Evolutionary conservation across 2,113 vertebrate genomes (phyloP).

Genomic region (Aplodontia rufa): DNA sequence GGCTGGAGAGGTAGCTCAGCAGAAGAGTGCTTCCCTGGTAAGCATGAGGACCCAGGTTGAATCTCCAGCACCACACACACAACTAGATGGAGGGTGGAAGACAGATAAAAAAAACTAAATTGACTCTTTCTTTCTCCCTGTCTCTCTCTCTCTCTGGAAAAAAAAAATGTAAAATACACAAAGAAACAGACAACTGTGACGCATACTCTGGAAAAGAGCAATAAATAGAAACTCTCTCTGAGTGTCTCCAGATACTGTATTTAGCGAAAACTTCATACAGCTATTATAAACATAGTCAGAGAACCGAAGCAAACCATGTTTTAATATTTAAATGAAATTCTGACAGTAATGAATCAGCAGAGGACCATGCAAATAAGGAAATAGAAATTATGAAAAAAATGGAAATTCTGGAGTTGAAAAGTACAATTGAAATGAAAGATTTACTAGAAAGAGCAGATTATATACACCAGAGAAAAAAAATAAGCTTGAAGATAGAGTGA

Average conservation of each 20-base stretch:
- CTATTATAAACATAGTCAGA: neutral
- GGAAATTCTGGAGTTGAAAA: neutral
- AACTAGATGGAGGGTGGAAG: too few species aligned
- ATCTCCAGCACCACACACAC: too few species aligned
- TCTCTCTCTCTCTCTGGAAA: too few species aligned
- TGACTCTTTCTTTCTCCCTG: too few species aligned
- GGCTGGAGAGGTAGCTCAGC: too few species aligned
- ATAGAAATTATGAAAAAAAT: neutral
- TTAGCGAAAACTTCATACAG: neutral
- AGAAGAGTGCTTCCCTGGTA: too few species aligned
- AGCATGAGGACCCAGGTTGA: too few species aligned
- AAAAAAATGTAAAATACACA: too few species aligned
- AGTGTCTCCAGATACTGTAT: neutral
- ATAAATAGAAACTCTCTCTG: neutral
- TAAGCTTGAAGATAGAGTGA: neutral
- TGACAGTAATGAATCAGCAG: neutral
- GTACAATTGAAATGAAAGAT: neutral
- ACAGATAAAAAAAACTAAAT: too few species aligned
- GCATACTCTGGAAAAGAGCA: neutral
- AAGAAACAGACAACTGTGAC: neutral
- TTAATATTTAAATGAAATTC: constrained; percentile 41
- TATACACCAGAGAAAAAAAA: neutral
- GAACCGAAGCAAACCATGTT: neutral
- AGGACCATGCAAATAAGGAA: neutral
- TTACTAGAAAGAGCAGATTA: neutral